Percentiles rank a stretch among this genome's conserved stretches.
phyloP scores from a whole-genome alignment of 2,113 vertebrate species.

The Erythrolamprus reginae region DNA sequence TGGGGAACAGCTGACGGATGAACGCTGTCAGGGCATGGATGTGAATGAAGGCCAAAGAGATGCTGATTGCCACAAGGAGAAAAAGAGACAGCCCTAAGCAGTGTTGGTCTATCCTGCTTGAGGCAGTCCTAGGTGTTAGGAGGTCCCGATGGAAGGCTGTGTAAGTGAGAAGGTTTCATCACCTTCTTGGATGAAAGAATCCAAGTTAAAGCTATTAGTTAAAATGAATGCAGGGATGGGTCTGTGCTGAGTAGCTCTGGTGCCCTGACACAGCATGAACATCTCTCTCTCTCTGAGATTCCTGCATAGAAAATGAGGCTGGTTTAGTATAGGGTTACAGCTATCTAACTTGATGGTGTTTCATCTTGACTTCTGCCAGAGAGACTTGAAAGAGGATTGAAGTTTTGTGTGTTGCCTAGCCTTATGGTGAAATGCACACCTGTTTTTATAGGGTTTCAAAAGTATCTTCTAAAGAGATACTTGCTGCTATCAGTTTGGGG shows the following conservation, averaged over 20 bases:
- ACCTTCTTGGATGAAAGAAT: not conserved
- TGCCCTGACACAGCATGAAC: not conserved
- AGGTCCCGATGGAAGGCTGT: constrained; percentile 1
- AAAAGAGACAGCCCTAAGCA: not conserved
- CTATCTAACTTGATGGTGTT: not conserved
- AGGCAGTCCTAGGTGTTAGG: not conserved
- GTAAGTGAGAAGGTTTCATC: not conserved
- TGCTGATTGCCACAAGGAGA: not conserved
- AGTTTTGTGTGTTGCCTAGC: not conserved
- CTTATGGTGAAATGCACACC: not conserved
- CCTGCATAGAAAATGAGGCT: not conserved
- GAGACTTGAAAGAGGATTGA: not conserved
- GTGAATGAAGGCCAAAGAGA: constrained; percentile 8
- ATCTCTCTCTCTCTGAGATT: not conserved
- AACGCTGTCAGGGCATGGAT: not conserved
- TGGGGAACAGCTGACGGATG: not conserved
- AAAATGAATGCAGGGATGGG: not conserved
- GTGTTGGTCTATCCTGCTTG: not conserved
- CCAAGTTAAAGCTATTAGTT: too few relatives aligned
- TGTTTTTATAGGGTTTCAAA: not conserved
- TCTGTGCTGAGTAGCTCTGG: not conserved
- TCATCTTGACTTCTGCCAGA: not conserved
- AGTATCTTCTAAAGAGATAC: not conserved
- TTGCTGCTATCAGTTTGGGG: not conserved
- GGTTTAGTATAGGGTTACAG: not conserved